A percentile compares a stretch with the other conserved stretches of the same genome.
Conservation (phyloP, 2,113 vertebrate genomes). For the Gracilinanus agilis region DNA sequence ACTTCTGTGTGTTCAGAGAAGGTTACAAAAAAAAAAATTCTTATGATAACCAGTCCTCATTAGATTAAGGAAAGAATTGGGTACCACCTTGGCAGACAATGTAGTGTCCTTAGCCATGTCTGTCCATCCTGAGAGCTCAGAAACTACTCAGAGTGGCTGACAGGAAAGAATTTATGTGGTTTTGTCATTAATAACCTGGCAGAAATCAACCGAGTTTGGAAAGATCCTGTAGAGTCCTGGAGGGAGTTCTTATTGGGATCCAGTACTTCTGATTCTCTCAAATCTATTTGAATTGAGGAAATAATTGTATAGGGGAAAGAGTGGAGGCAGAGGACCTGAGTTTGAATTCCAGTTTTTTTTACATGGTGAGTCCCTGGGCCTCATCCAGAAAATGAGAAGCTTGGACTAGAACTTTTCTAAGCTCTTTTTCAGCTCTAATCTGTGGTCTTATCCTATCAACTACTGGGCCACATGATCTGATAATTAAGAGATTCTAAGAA, state of each 20-base stretch:
- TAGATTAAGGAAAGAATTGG: neutral
- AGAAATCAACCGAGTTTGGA: neutral
- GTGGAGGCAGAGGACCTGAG: neutral
- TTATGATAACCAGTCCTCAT: neutral
- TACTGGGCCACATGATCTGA: neutral
- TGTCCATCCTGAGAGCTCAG: neutral
- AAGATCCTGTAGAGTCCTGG: neutral
- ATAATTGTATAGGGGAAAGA: neutral
- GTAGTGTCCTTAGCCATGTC: neutral
- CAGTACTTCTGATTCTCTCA: neutral
- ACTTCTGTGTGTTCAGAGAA: neutral
- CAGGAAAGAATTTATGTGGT: neutral
- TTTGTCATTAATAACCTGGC: neutral
- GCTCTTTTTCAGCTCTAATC: neutral
- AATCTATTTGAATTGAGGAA: neutral
- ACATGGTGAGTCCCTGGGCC: neutral
- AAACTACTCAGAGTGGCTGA: neutral
- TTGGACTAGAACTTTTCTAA: neutral
- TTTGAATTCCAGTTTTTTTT: neutral
- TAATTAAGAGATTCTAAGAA: neutral
- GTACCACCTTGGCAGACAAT: too few species aligned
- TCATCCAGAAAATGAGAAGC: neutral
- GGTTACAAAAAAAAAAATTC: neutral
- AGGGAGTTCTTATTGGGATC: neutral
- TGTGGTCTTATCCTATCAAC: neutral